phyloP scores from a whole-genome alignment of 1,140 invertebrate species.

The Penaeus chinensis region DNA sequence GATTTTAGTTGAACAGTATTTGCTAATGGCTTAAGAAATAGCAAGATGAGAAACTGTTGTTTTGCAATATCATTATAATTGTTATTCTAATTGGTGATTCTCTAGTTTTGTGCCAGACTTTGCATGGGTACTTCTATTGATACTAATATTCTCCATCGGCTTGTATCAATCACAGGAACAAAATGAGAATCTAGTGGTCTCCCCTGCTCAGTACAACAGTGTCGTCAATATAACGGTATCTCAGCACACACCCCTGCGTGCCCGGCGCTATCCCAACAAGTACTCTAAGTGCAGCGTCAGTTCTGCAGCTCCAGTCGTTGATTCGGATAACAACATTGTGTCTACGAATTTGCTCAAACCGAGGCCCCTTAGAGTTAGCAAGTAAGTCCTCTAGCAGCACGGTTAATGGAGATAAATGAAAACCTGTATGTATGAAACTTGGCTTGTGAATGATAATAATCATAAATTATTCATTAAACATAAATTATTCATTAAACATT shows the following conservation, averaged over 20 bases:
- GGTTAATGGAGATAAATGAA: not conserved
- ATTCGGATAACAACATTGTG: slow-evolving; percentile 54
- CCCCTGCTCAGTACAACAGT: slow-evolving; percentile 59
- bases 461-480: not conserved
- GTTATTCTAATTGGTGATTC: no score
- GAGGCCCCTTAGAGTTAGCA: slow-evolving; percentile 54
- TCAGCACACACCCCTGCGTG: slow-evolving; percentile 32
- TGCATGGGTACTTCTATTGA: not conserved
- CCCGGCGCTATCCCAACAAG: slow-evolving; percentile 44
- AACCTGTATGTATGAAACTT: not conserved
- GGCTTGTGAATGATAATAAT: no score
- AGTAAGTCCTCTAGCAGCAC: slow-evolving; percentile 10
- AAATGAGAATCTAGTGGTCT: slow-evolving; percentile 57
- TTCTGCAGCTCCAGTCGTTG: slow-evolving; percentile 45
- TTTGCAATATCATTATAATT: no score
- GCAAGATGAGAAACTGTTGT: no score
- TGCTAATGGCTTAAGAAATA: no score
- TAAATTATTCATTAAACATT: not conserved
- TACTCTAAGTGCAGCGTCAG: slow-evolving; percentile 34
- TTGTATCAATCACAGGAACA: slow-evolving; percentile 44
- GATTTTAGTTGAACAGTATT: no score
- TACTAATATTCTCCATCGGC: not conserved
- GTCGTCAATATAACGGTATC: slow-evolving; percentile 43
- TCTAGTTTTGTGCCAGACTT: not conserved
- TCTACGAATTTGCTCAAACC: slow-evolving; percentile 45